phyloP scores from a whole-genome alignment of 2,888 invertebrate species.

The Oscheius sp. region DNA sequence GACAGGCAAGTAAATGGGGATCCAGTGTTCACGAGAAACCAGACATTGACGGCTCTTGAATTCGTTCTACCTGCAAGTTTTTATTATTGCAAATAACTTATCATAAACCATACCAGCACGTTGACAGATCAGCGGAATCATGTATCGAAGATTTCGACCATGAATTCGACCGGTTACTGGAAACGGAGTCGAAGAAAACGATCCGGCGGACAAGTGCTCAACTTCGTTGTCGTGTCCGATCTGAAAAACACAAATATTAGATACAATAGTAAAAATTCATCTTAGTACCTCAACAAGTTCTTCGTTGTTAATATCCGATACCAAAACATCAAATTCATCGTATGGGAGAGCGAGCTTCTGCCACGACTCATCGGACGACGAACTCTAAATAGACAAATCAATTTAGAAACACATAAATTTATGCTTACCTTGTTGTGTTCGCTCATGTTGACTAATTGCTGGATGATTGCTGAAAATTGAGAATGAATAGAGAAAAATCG shows the following conservation, averaged over 20 bases:
- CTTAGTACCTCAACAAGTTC: slow-evolving; percentile 43
- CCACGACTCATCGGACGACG: slow-evolving; percentile 38
- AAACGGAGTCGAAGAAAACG: slow-evolving; percentile 37
- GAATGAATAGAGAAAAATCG: slow-evolving; percentile 12
- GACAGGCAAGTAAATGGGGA: slow-evolving; percentile 38
- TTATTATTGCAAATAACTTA: slow-evolving; percentile 37
- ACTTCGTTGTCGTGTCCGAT: slow-evolving; percentile 35
- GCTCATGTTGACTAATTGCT: slow-evolving; percentile 11
- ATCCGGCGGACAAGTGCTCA: slow-evolving; percentile 38
- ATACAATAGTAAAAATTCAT: slow-evolving; percentile 37
- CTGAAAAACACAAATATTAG: slow-evolving; percentile 39
- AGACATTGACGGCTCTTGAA: slow-evolving; percentile 36
- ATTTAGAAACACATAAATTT: slow-evolving; percentile 37
- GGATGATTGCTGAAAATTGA: slow-evolving; percentile 5
- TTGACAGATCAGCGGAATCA: slow-evolving; percentile 34
- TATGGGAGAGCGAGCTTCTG: slow-evolving; percentile 38
- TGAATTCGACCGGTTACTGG: slow-evolving; percentile 39
- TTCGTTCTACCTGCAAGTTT: slow-evolving; percentile 36
- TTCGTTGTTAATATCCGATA: slow-evolving; percentile 47
- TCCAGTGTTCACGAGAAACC: slow-evolving; percentile 38
- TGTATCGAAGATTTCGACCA: slow-evolving; percentile 38
- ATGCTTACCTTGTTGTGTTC: slow-evolving; percentile 34
- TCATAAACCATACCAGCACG: slow-evolving; percentile 23
- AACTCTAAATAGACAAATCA: slow-evolving; percentile 40
- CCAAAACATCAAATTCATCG: slow-evolving; percentile 48